Conservation (phyloP, 1,140 invertebrate species). For the Pseudomyrmex sp. region DNA sequence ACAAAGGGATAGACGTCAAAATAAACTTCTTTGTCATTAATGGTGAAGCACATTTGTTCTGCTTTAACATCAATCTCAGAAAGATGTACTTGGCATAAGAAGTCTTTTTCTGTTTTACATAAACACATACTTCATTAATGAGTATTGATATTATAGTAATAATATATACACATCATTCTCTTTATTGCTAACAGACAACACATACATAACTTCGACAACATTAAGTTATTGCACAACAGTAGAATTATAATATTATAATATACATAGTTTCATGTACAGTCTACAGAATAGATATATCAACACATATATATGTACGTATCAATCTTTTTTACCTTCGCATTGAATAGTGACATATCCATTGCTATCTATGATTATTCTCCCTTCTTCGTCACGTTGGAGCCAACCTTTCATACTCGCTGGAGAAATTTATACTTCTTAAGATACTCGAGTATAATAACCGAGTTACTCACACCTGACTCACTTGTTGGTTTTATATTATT, state of each 20-base stretch:
- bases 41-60: conserved; percentile 32
- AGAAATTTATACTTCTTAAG: too few species aligned
- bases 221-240: background rate
- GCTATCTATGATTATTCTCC: conserved; percentile 21
- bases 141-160: background rate
- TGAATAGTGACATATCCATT: conserved; percentile 37
- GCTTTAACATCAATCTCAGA: conserved; percentile 40
- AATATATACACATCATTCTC: too few species aligned
- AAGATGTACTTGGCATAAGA: conserved; percentile 25
- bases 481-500: background rate
- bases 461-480: background rate
- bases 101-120: conserved; percentile 1
- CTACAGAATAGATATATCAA: background rate
- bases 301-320: background rate
- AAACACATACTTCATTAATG: background rate
- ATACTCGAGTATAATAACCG: background rate
- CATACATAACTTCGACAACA: too few species aligned
- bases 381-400: conserved; percentile 36
- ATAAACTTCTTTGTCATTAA: conserved; percentile 37
- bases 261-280: background rate
- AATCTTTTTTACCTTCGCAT: conserved; percentile 36
- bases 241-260: background rate
- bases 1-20: conserved; percentile 27
- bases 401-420: conserved; percentile 20
- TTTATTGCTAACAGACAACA: too few species aligned